Base-by-base conservation (phyloP, 2,113 vertebrate genomes). In the Megaceryle maxima region DNA sequence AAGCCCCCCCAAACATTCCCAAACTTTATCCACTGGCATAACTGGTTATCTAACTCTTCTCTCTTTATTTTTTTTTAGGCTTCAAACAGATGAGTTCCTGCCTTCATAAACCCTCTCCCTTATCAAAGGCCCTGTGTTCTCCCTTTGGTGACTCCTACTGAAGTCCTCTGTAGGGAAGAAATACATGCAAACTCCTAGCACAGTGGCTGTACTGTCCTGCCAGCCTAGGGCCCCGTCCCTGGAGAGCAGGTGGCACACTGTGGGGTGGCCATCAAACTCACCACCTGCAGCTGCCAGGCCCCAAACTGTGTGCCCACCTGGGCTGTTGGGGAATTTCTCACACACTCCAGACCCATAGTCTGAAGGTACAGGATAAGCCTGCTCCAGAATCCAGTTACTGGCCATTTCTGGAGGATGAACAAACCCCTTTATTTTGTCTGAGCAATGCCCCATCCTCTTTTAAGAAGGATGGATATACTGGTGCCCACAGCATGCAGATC, bases 251-350 rank as follows among this genome's bases (percentile, higher is more conserved):
- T 69, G 59, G 41, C 44, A 31, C 0, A 2, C 14, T 29, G 9
- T 31, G 43, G 21, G 10, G 13, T 9, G 22, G 21, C 31, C 39
- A 43, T 26, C 35, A 76, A 72, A 60, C 10, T 33, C 56, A 4
- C 19, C 35, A 51, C 8, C 50, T n/a, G 39, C 43, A 69, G 72
- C 59, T 63, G 28, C 48, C 77, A 56, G 25, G 7, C 16, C 37
- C 50, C 25, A 37, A 5, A 60, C 41, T 11, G 13, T 2, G 2
- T 5, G 3, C 10, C 26, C 10, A 33, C 10, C 2, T 48, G n/a
- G n/a, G 43, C 48, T 57, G 10, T 33, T 46, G 44, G 7, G 21
- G 8, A 17, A 3, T 28, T 16, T 55, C 19, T 69, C 29, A 26
- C 5, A 2, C 7, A 6, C 9, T 8, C 28, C 18, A 74, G 20